Conservation (phyloP, 2,113 vertebrate species). For the Martes martes region DNA sequence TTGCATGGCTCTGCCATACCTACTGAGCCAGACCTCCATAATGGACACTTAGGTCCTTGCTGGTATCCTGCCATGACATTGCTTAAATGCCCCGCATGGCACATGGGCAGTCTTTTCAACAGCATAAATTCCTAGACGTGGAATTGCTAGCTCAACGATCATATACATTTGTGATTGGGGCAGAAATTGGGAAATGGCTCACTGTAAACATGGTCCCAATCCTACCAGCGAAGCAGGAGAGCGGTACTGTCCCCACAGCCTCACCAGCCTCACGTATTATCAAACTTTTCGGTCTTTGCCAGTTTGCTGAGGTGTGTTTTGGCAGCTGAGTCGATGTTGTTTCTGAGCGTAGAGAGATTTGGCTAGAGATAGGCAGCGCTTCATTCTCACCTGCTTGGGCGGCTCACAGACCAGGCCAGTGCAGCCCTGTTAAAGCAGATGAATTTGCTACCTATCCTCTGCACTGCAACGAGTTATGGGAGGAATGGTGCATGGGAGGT, state of each 20-base stretch:
- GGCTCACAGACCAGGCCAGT: background rate
- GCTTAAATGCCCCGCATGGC: background rate
- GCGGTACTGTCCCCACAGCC: background rate
- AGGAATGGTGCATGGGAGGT: accelerated
- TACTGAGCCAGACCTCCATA: background rate
- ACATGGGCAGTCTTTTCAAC: background rate
- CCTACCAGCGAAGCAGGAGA: background rate
- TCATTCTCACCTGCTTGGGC: background rate
- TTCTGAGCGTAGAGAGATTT: background rate
- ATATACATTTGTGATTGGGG: background rate
- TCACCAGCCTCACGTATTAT: background rate
- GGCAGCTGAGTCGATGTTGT: background rate
- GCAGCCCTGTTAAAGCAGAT: background rate
- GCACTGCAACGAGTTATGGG: accelerated
- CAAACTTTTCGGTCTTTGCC: background rate
- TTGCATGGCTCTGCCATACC: accelerated
- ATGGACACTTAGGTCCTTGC: background rate
- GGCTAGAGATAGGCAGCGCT: background rate
- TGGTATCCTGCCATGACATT: background rate
- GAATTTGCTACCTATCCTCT: background rate
- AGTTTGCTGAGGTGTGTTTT: background rate
- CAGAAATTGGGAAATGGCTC: background rate
- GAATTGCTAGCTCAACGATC: background rate
- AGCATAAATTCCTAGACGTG: slow-evolving; percentile 4
- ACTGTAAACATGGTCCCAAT: accelerated